These are phyloP conservation scores for Saccostrea cuccullata DNA, from an alignment of 1,140 invertebrate genomes.

Conservation along the genomic window DNA sequence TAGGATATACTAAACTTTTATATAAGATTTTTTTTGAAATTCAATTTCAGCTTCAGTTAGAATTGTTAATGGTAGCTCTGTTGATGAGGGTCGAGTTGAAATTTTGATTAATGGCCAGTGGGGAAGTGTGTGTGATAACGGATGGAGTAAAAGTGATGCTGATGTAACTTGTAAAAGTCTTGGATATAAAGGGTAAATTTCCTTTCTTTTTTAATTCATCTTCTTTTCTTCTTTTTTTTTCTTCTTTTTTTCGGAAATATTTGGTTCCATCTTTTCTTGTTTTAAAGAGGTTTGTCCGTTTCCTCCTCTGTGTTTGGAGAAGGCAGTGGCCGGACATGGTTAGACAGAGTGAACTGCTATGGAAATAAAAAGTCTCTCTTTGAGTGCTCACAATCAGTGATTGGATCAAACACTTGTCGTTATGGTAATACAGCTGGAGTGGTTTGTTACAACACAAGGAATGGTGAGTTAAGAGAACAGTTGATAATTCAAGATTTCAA, in stretches of 20 bases:
- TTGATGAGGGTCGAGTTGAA: too few relatives aligned
- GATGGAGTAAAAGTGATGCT: too few relatives aligned
- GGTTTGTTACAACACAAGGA: not conserved
- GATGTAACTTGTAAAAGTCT: too few relatives aligned
- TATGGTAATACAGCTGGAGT: not conserved
- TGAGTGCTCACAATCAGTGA: not conserved
- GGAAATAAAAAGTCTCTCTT: not conserved
- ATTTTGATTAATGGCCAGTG: too few relatives aligned
- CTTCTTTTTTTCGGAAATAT: not conserved
- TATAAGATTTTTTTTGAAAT: too few relatives aligned
- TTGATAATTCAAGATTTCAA: not conserved
- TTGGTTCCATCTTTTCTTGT: not conserved
- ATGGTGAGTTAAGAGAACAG: not conserved
- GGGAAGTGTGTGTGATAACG: too few relatives aligned
- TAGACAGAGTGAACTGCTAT: not conserved
- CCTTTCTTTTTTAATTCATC: too few relatives aligned
- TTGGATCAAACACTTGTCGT: not conserved
- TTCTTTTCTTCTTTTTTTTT: too few relatives aligned
- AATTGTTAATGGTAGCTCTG: too few relatives aligned
- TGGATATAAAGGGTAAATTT: too few relatives aligned
- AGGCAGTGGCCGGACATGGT: not conserved
- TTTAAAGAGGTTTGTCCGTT: not conserved
- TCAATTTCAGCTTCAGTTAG: too few relatives aligned
- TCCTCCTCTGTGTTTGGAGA: not conserved
- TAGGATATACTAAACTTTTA: too few relatives aligned